phyloP scores from a whole-genome alignment of 2,888 invertebrate genomes.

The Allygus modestus region DNA sequence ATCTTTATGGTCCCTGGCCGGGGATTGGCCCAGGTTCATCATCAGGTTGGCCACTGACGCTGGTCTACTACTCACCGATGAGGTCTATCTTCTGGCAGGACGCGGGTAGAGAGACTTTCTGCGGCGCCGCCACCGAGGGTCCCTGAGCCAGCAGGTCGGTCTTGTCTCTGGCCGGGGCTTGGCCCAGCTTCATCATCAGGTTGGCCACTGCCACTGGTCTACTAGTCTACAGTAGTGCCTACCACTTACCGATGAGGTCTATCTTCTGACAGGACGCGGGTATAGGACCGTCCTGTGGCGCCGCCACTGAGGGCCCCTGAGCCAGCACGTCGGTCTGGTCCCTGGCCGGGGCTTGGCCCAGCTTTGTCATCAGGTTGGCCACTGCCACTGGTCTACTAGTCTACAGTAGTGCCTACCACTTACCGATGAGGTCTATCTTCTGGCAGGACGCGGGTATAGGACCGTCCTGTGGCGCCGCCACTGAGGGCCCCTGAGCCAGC shows the following conservation, averaged over 20 bases:
- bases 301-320: constrained; percentile 26
- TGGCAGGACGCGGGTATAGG: constrained; percentile 74
- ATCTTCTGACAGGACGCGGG: constrained; percentile 75
- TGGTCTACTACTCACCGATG: constrained; percentile 53
- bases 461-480: constrained; percentile 51
- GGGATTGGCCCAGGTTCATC: constrained; percentile 71
- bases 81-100: constrained; percentile 74
- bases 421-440: constrained; percentile 72
- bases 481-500: constrained; percentile 45
- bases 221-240: constrained; percentile 62
- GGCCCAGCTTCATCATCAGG: constrained; percentile 65
- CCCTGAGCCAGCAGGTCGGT: constrained; percentile 53
- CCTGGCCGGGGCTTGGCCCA: constrained; percentile 64
- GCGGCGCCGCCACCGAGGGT: constrained; percentile 39
- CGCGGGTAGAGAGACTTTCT: constrained; percentile 72
- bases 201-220: constrained; percentile 63
- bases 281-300: constrained; percentile 66
- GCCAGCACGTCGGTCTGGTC: constrained; percentile 61
- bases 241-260: constrained; percentile 63
- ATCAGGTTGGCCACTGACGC: constrained; percentile 40
- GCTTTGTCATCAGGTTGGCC: constrained; percentile 64
- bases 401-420: constrained; percentile 53
- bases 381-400: constrained; percentile 65
- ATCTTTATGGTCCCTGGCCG: too few species aligned
- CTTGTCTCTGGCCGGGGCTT: constrained; percentile 62